Evolutionary conservation across 2,888 invertebrate genomes (phyloP).

Genomic region (Eupsilia transversa): DNA sequence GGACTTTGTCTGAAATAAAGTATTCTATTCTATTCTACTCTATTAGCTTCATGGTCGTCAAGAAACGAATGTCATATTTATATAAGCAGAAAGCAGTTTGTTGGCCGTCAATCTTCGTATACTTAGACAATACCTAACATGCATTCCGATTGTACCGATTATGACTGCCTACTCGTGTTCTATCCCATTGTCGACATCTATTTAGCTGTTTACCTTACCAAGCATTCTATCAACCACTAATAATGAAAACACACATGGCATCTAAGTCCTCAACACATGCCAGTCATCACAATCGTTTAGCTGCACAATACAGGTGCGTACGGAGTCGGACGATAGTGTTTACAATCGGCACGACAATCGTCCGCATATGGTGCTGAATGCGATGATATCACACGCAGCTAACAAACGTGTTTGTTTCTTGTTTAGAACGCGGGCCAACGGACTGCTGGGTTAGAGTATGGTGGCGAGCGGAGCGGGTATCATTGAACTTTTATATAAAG

Average conservation of each 20-base stretch:
- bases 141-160: constrained; percentile 5
- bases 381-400: constrained; percentile 64
- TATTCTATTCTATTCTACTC: too few species aligned
- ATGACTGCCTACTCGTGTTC: not conserved
- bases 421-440: constrained; percentile 66
- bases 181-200: not conserved
- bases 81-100: not conserved
- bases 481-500: not conserved
- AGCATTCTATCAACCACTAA: constrained; percentile 24
- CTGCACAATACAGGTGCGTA: constrained; percentile 66
- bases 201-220: constrained; percentile 33
- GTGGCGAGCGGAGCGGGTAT: constrained; percentile 27
- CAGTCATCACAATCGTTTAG: constrained; percentile 51
- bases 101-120: not conserved
- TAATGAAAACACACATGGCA: constrained; percentile 48
- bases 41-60: not conserved
- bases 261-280: constrained; percentile 46
- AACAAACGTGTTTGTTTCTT: constrained; percentile 66
- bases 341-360: constrained; percentile 64
- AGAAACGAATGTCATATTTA: not conserved
- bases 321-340: constrained; percentile 53
- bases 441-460: constrained; percentile 38
- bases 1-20: too few species aligned
- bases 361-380: constrained; percentile 66
- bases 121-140: not conserved